Evolutionary conservation across 2,113 vertebrate species (phyloP), one percentile per base, ranked within the genome.

Genomic region (Amblyornis subalaris): DNA sequence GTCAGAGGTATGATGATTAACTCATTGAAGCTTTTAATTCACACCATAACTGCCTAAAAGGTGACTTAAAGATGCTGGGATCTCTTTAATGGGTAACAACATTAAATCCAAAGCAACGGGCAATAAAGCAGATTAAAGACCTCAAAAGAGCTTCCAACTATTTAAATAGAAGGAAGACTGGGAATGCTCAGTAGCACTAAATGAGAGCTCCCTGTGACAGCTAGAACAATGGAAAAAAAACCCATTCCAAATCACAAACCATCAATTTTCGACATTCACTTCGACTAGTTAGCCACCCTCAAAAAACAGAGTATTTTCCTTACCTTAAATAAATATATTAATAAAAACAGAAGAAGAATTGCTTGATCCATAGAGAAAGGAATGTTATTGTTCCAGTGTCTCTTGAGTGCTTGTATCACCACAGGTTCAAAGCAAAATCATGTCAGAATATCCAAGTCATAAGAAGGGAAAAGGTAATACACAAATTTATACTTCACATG

Each of bases 291-390:
- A 93, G 10, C 4, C 31, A 82, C 18, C 24, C n/a, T 67, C 36
- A 47, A 24, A 55, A 87, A 65, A 2, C 4, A 42, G 47, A 91
- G 8, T 35, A 20, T 67, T 72, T 84, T 75, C 79, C 97, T 97
- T 98, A 98, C 98, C 98, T 98, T 97, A 77, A 98, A 78, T 55
- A 96, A 23, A 44, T 54, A 90, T 36, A 95, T 91, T 55, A 97
- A 92, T 38, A 97, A 89, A 67, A 98, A 47, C 74, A 98, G 86
- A 7, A 97, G 65, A 45, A 97, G 22, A 87, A 97, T 40, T 65
- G 33, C 69, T 91, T 95, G 97, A 89, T 97, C 96, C 97, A 98
- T 98, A 92, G 75, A 65, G 51, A 86, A 95, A 85, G 16, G 72
- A 81, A 88, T 1, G 19, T 66, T 85, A 55, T 24, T 75, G 65